Percentiles rank a stretch among this genome's conserved stretches.
Conservation (phyloP, 2,113 vertebrate species). For the Antennarius striatus region DNA sequence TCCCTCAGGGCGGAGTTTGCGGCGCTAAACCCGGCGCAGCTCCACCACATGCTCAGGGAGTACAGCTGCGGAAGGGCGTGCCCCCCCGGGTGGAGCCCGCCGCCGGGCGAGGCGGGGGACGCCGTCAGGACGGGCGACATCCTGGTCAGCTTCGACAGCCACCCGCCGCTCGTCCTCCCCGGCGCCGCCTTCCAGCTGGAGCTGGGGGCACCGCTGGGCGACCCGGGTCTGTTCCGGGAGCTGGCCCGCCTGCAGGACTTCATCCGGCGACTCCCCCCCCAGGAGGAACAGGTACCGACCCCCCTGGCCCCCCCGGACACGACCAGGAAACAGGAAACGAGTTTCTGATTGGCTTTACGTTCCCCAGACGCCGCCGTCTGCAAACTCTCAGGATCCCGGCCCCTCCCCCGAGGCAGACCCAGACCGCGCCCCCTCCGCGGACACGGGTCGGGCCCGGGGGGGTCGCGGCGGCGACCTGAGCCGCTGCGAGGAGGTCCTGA, state of each 20-base stretch:
- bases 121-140: slow-evolving; percentile 75
- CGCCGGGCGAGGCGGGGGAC: slow-evolving; percentile 55
- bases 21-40: slow-evolving; percentile 78
- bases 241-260: slow-evolving; percentile 68
- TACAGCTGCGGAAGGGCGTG: slow-evolving; percentile 69
- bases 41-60: slow-evolving; percentile 81
- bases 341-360: slow-evolving; percentile 30
- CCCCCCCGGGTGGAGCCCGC: slow-evolving; percentile 72
- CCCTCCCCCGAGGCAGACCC: slow-evolving; percentile 22
- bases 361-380: slow-evolving; percentile 1
- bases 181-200: slow-evolving; percentile 76
- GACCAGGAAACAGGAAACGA: slow-evolving; percentile 3
- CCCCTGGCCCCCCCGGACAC: background rate
- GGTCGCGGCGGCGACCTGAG: slow-evolving; percentile 61
- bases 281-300: slow-evolving; percentile 55
- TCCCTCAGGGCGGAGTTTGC: slow-evolving; percentile 76
- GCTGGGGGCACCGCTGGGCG: slow-evolving; percentile 67
- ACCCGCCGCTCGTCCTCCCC: slow-evolving; percentile 83
- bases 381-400: slow-evolving; percentile 14
- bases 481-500: slow-evolving; percentile 73
- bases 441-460: slow-evolving; percentile 33
- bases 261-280: slow-evolving; percentile 30
- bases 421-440: background rate
- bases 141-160: slow-evolving; percentile 81
- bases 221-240: slow-evolving; percentile 66